Evolutionary conservation across 2,888 invertebrate genomes (phyloP).

Genomic region (Lithophane socia): DNA sequence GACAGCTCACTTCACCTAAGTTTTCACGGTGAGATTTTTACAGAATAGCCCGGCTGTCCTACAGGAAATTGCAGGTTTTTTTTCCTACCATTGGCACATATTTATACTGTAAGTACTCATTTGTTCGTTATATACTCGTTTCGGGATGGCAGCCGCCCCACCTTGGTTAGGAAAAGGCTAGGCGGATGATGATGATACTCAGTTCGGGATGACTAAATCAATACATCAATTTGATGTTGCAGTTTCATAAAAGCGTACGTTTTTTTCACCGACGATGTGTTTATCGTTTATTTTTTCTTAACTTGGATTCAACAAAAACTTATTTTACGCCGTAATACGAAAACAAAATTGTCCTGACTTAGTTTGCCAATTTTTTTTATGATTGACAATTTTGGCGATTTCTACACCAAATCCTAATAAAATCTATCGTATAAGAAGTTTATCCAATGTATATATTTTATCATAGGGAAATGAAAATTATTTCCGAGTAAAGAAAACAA

Average conservation of each 20-base stretch:
- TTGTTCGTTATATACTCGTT: too few species aligned
- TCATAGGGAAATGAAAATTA: neutral
- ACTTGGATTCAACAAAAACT: neutral
- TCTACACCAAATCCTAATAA: neutral
- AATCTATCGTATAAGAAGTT: too few species aligned
- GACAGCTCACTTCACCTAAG: too few species aligned
- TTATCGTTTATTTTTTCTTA: neutral
- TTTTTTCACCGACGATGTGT: neutral
- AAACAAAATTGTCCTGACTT: neutral
- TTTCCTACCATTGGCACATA: neutral
- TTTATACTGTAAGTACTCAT: too few species aligned
- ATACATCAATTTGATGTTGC: neutral
- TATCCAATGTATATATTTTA: too few species aligned
- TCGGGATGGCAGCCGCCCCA: too few species aligned
- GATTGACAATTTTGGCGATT: neutral
- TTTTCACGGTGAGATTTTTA: too few species aligned
- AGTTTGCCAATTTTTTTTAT: neutral
- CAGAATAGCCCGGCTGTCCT: too few species aligned
- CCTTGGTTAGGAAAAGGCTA: too few species aligned
- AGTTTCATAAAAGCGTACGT: too few species aligned
- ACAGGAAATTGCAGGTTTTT: neutral
- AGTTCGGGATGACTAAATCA: neutral
- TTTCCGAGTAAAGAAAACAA: conserved; percentile 1
- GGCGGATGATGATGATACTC: too few species aligned
- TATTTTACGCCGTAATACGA: too few species aligned